Evolutionary conservation across 2,113 vertebrate genomes (phyloP).

Genomic region (Actinemys pallida): DNA sequence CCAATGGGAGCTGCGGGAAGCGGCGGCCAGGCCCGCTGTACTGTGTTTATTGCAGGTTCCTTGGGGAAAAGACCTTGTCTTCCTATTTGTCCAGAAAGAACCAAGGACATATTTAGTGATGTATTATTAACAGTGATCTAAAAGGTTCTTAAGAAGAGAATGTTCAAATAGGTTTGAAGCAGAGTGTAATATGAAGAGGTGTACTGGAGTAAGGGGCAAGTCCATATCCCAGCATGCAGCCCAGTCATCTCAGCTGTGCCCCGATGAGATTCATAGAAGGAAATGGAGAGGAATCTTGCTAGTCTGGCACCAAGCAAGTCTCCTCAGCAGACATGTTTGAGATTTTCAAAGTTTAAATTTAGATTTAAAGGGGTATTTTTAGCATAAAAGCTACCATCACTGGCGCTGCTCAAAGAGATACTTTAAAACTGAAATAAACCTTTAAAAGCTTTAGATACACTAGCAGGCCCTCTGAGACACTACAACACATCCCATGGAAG

Average conservation of each 20-base stretch:
- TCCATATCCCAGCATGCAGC: neutral
- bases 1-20: no score
- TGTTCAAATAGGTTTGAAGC: neutral
- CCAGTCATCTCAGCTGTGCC: neutral
- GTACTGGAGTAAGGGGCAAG: neutral
- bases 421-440: neutral
- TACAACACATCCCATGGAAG: neutral
- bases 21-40: no score
- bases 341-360: neutral
- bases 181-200: neutral
- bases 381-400: neutral
- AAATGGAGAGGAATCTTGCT: neutral
- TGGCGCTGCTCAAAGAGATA: neutral
- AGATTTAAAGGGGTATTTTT: neutral
- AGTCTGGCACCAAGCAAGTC: neutral
- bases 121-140: neutral
- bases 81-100: neutral
- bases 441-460: fast-evolving
- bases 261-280: neutral
- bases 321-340: neutral
- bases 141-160: neutral
- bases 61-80: neutral
- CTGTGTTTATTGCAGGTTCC: neutral
- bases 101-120: neutral
- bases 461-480: fast-evolving